Evolutionary conservation across 2,113 vertebrate genomes (phyloP), one percentile per base, ranked within the genome.

Genomic region (Chunga burmeisteri): DNA sequence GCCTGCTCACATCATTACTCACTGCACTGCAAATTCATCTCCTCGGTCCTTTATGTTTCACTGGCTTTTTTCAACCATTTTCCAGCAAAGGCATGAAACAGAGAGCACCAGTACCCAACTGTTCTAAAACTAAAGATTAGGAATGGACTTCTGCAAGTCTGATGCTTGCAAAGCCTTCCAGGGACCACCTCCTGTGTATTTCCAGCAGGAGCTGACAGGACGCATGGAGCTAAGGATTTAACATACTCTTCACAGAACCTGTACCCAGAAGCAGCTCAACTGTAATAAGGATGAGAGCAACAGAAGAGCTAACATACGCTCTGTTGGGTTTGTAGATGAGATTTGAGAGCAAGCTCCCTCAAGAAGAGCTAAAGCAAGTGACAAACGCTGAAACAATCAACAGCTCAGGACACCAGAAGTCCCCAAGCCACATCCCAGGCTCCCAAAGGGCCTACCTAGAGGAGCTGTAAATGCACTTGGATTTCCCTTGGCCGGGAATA

Each of bases 1-100:
- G 90, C 94, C 91, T 86, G 88, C 67, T 83, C 95, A 56, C 86
- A 58, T 68, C 81, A 32, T 95, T 95, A 89, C 77, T 97, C 86
- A 91, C 65, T 42, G 21, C 81, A 61, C 81, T 10, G 2, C 78
- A 70, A 83, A 91, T 29, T 83, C 88, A 71, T 44, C 80, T 91
- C 65, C 75, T 36, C 2, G 0, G 23, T 81, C 50, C 44, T 80
- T 63, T 9, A 22, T 16, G 29, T 5, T 27, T 12, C 49, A 46
- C 52, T 73, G 59, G 2, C 62, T 84, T 84, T 40, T 75, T 71
- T 29, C 58, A 79, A 58, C 27, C 66, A 2, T 71, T 78, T 71
- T 30, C 73, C 61, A 94, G 77, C 34, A 68, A 84, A 87, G 67
- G 30, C 65, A 32, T 1, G 12, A 26, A 74, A n/a, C 38, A n/a